These are phyloP conservation scores for Ditula angustiorana DNA, from an alignment of 2,888 invertebrate genomes.

Conservation along the genomic window DNA sequence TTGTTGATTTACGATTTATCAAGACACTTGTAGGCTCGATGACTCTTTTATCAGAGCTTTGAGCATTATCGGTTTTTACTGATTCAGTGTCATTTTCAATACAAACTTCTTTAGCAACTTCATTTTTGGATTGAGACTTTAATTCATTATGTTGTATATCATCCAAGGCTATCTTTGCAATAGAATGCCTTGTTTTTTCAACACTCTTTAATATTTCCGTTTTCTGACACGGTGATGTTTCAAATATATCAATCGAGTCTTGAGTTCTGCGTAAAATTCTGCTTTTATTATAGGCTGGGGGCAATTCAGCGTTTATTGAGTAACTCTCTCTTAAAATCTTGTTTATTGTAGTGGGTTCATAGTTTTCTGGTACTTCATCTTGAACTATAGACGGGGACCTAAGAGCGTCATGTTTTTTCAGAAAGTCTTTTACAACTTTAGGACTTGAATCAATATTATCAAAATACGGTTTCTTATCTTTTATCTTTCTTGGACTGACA, in stretches of 20 bases:
- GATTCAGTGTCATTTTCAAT: not conserved
- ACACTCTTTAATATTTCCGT: slow-evolving; percentile 20
- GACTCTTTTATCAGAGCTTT: not conserved
- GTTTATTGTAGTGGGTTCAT: slow-evolving; percentile 64
- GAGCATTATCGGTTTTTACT: not conserved
- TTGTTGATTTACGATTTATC: not conserved
- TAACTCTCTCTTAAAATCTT: slow-evolving; percentile 68
- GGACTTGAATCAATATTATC: slow-evolving; percentile 55
- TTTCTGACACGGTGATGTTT: slow-evolving; percentile 55
- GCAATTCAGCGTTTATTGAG: slow-evolving; percentile 53
- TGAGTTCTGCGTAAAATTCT: slow-evolving; percentile 56
- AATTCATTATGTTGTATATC: slow-evolving; percentile 45
- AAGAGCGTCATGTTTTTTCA: slow-evolving; percentile 49
- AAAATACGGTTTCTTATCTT: slow-evolving; percentile 59
- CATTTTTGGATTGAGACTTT: slow-evolving; percentile 35
- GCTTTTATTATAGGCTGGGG: slow-evolving; percentile 52
- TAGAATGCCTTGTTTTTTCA: slow-evolving; percentile 53
- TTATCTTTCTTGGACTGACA: slow-evolving; percentile 24
- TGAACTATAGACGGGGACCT: slow-evolving; percentile 71
- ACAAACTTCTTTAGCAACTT: not conserved
- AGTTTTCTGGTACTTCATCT: slow-evolving; percentile 57
- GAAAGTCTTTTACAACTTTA: slow-evolving; percentile 46
- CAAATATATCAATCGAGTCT: slow-evolving; percentile 69
- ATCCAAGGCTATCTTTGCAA: slow-evolving; percentile 52
- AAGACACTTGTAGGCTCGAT: not conserved